Conservation (phyloP, 2,888 invertebrate genomes). For the Lycia hirtaria region DNA sequence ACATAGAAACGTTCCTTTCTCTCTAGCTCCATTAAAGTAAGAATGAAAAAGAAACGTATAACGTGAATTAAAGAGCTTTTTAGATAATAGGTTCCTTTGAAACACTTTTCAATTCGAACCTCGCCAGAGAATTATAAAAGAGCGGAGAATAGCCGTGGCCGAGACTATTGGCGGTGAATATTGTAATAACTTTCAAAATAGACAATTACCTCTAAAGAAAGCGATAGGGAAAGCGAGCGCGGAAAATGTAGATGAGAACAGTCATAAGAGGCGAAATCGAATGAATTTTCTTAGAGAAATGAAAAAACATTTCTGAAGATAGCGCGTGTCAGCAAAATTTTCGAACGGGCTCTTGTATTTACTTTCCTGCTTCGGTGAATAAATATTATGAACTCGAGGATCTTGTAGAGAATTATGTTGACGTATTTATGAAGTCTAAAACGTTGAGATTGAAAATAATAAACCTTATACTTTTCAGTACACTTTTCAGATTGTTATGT, state of each 20-base stretch:
- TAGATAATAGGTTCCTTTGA: conserved; percentile 20
- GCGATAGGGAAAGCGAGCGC: conserved; percentile 44
- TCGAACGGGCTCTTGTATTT: conserved; percentile 46
- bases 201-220: conserved; percentile 46
- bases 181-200: conserved; percentile 44
- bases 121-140: conserved; percentile 15
- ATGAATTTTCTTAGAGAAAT: conserved; percentile 54
- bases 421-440: conserved; percentile 1
- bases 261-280: conserved; percentile 55
- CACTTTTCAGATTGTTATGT: too few relatives aligned
- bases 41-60: conserved; percentile 9
- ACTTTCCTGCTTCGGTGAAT: conserved; percentile 43
- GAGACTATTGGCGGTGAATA: conserved; percentile 27
- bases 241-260: conserved; percentile 54
- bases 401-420: conserved; percentile 6
- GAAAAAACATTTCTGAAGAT: conserved; percentile 52
- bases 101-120: conserved; percentile 25
- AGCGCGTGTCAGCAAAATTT: conserved; percentile 45
- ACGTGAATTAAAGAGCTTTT: conserved; percentile 15
- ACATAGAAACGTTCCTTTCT: not conserved
- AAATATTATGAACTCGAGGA: conserved; percentile 22
- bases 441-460: not conserved
- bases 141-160: conserved; percentile 24
- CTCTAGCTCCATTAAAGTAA: not conserved
- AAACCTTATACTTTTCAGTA: too few relatives aligned